phyloP scores from a whole-genome alignment of 1,140 invertebrate genomes.

The Ceratitis capitata region DNA sequence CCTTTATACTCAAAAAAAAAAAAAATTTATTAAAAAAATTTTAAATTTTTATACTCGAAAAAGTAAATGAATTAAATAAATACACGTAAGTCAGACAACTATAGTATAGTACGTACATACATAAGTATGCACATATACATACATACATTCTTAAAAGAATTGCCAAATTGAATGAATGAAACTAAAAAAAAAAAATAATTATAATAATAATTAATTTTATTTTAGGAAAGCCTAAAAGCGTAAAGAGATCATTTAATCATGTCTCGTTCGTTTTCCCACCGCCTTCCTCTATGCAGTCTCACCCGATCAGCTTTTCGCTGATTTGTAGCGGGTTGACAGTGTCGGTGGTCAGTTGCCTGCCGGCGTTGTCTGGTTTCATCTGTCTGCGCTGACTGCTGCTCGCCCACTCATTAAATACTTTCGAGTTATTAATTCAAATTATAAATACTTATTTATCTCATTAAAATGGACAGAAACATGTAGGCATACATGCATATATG shows the following conservation, averaged over 20 bases:
- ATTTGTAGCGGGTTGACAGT: background rate
- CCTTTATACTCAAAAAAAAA: too few relatives aligned
- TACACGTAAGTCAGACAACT: too few relatives aligned
- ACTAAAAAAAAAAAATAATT: background rate
- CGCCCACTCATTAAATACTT: constrained; percentile 17
- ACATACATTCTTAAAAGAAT: background rate
- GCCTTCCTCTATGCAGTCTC: background rate
- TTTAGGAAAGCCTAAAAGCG: background rate
- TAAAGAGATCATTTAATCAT: background rate
- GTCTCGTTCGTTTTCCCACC: background rate
- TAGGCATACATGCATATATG: background rate
- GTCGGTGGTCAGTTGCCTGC: constrained; percentile 27
- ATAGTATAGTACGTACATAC: background rate
- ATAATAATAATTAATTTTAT: background rate
- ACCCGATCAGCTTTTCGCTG: background rate
- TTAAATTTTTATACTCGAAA: too few relatives aligned
- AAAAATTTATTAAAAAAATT: too few relatives aligned
- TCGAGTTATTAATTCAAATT: constrained; percentile 23
- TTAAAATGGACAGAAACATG: background rate
- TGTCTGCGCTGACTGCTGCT: background rate
- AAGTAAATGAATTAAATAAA: too few relatives aligned
- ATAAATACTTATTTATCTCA: constrained; percentile 24
- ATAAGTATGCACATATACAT: too few relatives aligned
- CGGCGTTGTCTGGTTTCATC: background rate
- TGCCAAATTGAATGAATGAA: background rate